Conservation (phyloP, 1,140 invertebrate species). For the Drosophila sulfurigaster region DNA sequence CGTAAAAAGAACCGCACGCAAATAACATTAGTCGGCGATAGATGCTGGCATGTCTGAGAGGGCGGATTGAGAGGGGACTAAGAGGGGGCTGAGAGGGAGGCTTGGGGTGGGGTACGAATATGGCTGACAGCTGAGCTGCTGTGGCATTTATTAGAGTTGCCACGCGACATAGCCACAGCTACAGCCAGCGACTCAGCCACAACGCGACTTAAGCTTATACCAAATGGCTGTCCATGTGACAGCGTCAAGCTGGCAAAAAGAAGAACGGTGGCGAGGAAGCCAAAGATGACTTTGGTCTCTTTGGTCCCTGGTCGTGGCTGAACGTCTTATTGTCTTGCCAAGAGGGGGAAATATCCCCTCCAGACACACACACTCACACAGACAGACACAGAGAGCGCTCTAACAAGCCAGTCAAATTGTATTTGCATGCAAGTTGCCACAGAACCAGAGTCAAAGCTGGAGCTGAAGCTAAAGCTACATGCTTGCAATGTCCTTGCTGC, state of each 20-base stretch:
- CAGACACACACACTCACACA: conserved; percentile 10
- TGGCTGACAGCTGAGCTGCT: conserved; percentile 66
- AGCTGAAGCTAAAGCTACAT: conserved; percentile 38
- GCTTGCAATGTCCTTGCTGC: conserved; percentile 72
- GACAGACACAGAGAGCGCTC: conserved; percentile 22
- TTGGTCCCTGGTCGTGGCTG: conserved; percentile 23
- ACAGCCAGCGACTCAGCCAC: conserved; percentile 39
- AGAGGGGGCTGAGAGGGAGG: background rate
- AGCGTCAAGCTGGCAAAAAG: conserved; percentile 37
- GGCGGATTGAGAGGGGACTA: background rate
- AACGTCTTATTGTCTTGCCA: conserved; percentile 73
- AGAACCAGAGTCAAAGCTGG: background rate
- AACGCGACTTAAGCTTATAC: conserved; percentile 75
- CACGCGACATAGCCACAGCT: conserved; percentile 58
- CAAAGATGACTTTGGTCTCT: conserved; percentile 33
- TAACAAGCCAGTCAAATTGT: conserved; percentile 80
- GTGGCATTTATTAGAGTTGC: conserved; percentile 80
- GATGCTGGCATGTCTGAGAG: conserved; percentile 8
- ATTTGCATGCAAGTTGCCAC: conserved; percentile 76
- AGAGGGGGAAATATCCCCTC: conserved; percentile 35
- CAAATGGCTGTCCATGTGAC: conserved; percentile 78
- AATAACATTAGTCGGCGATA: conserved; percentile 71
- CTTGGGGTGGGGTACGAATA: conserved; percentile 2
- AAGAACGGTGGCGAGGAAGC: background rate
- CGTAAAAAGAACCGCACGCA: conserved; percentile 76